These are phyloP conservation scores for Orestias chungarensis DNA, from an alignment of 2,797 vertebrate genomes.

Conservation along the genomic window DNA sequence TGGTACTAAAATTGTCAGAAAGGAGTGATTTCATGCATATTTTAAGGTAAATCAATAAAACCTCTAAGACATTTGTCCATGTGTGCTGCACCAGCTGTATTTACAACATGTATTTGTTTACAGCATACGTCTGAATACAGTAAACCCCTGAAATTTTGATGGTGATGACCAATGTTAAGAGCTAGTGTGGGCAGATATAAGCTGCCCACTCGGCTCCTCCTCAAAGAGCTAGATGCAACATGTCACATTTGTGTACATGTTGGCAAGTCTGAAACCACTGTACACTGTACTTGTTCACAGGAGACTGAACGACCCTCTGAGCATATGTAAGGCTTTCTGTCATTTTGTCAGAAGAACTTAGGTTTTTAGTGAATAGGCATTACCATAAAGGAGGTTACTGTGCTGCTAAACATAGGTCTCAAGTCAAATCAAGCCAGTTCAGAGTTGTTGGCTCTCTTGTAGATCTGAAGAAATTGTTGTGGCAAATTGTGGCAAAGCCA, in stretches of 20 bases:
- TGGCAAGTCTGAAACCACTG: conserved; percentile 42
- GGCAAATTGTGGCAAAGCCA: conserved; percentile 9
- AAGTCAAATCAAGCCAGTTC: conserved; percentile 27
- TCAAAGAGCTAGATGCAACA: conserved; percentile 52
- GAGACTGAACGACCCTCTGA: conserved; percentile 47
- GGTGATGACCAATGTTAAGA: conserved; percentile 46
- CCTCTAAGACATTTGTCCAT: conserved; percentile 31
- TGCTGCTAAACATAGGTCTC: conserved; percentile 48
- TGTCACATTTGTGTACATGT: conserved; percentile 65
- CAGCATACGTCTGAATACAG: conserved; percentile 30
- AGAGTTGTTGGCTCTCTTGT: conserved; percentile 14
- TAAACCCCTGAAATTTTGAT: conserved; percentile 45
- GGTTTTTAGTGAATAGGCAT: conserved; percentile 41
- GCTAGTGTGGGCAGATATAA: conserved; percentile 42
- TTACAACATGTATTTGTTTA: conserved; percentile 41
- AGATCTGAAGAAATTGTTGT: conserved; percentile 20
- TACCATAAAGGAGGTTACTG: conserved; percentile 52
- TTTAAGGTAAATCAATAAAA: conserved; percentile 52
- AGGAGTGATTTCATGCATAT: conserved; percentile 41
- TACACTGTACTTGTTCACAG: conserved; percentile 54
- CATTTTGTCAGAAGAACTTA: conserved; percentile 72
- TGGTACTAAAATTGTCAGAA: conserved; percentile 27
- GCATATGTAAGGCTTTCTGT: conserved; percentile 54
- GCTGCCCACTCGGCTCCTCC: conserved; percentile 25
- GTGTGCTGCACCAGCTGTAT: neutral